Percentiles rank a stretch among this genome's conserved stretches.
These are phyloP conservation scores for Dasypolia templi DNA, from an alignment of 2,888 invertebrate species.

Conservation along the genomic window DNA sequence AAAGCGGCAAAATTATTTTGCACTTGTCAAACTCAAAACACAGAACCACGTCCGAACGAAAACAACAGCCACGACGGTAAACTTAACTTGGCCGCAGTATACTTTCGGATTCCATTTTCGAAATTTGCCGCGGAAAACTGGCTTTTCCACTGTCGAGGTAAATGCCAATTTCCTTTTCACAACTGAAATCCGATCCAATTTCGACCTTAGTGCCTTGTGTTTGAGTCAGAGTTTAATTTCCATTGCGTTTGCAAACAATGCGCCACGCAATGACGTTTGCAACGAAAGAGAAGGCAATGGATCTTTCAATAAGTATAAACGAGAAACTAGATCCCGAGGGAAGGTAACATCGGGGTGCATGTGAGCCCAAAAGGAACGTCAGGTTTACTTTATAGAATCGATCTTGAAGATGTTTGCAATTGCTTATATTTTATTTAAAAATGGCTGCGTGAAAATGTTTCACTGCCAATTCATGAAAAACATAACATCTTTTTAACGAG, in stretches of 20 bases:
- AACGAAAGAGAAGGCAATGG: conserved; percentile 76
- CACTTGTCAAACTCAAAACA: conserved; percentile 61
- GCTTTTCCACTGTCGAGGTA: conserved; percentile 88
- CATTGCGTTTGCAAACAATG: conserved; percentile 81
- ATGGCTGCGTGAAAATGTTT: conserved; percentile 35
- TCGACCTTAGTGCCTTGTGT: conserved; percentile 66
- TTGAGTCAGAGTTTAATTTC: conserved; percentile 73
- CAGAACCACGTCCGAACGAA: conserved; percentile 69
- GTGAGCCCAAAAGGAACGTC: conserved; percentile 79
- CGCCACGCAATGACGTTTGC: conserved; percentile 90
- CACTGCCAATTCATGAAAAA: conserved; percentile 41
- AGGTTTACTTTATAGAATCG: conserved; percentile 85
- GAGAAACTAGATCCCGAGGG: conserved; percentile 77
- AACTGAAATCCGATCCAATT: conserved; percentile 61
- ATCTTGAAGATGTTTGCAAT: conserved; percentile 83
- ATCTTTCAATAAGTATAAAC: conserved; percentile 69
- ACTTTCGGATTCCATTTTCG: conserved; percentile 85
- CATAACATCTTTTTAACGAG: too few relatives aligned
- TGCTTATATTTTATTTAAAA: conserved; percentile 57
- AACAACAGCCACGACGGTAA: conserved; percentile 66
- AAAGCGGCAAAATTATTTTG: conserved; percentile 75
- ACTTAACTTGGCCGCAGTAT: conserved; percentile 73
- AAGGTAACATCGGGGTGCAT: conserved; percentile 85
- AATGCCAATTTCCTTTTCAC: conserved; percentile 89
- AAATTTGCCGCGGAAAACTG: conserved; percentile 88